Evolutionary conservation across 2,113 vertebrate genomes (phyloP).

Genomic region (Peucedramus taeniatus): DNA sequence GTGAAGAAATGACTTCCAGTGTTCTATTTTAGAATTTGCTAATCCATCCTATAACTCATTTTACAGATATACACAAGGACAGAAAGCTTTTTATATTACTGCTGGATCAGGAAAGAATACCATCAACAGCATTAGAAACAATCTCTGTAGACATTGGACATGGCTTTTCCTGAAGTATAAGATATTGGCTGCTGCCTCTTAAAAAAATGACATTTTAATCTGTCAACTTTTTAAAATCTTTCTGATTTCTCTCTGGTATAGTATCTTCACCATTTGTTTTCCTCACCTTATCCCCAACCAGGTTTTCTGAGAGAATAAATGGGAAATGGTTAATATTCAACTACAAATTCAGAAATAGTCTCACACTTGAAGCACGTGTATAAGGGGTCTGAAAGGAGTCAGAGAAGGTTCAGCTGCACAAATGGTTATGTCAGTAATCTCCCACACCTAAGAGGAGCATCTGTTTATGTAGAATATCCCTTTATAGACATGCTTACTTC

Average conservation of each 20-base stretch:
- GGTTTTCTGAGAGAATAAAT: not conserved
- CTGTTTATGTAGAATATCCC: not conserved
- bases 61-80: not conserved
- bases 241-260: not conserved
- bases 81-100: not conserved
- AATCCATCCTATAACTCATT: not conserved
- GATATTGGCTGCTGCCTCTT: not conserved
- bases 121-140: not conserved
- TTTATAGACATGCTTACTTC: not conserved
- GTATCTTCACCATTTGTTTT: not conserved
- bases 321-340: not conserved
- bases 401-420: not conserved
- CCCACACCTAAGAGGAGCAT: constrained; percentile 9
- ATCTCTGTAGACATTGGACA: not conserved
- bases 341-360: not conserved
- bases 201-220: not conserved
- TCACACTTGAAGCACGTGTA: not conserved
- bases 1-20: not conserved
- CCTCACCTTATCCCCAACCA: not conserved
- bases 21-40: not conserved
- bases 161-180: not conserved
- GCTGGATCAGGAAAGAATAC: not conserved
- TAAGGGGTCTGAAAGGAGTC: not conserved
- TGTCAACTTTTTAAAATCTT: not conserved
- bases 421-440: not conserved